Base-by-base conservation (phyloP, 2,797 vertebrate species). In the Nothura maculosa region DNA sequence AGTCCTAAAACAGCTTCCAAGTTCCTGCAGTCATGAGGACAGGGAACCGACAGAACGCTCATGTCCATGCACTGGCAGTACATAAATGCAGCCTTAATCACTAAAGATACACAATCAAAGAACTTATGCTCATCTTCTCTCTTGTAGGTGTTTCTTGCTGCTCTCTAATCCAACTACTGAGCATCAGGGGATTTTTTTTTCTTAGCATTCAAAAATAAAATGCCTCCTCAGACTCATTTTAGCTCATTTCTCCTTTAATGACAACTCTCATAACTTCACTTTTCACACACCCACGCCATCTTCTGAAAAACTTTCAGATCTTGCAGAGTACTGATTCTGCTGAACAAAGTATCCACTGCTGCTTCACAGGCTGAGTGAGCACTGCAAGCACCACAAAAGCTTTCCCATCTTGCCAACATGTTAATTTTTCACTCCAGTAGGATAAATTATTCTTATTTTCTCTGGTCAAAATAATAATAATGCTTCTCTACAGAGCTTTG, bases 331-430 rank as follows among this genome's bases (percentile, higher is more conserved):
- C 69, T 43, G 89, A 83, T 87, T 92, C 82, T 91, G 47, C 81
- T 92, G 81, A 93, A 92, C 60, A 87, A 89, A 92, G 90, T 78
- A 87, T n/a, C 70, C 61, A 80, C 47, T 73, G 66, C 87, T 92
- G 36, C 89, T 96, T 93, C 84, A 90, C 72, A 95, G 89, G 66
- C 82, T 76, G 48, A 61, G 82, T 77, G 94, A 97, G 89, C 73
- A 92, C 12, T 54, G 52, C 67, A 81, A 82, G 68, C 78, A 80
- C 77, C 73, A 87, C 54, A 93, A 75, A 89, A 89, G 78, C 68
- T 66, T 18, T 81, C 55, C 66, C 50, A 89, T 63, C 75, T 78
- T 8, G 2, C 50, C 73, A 85, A 85, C 34, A 87, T 64, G 64
- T 93, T 91, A 73, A 78, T 93, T 96, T 95, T 91, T 92, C 78